These are phyloP conservation scores for Phanerotoma sp. DNA, from an alignment of 2,888 invertebrate genomes.

Conservation along the genomic window DNA sequence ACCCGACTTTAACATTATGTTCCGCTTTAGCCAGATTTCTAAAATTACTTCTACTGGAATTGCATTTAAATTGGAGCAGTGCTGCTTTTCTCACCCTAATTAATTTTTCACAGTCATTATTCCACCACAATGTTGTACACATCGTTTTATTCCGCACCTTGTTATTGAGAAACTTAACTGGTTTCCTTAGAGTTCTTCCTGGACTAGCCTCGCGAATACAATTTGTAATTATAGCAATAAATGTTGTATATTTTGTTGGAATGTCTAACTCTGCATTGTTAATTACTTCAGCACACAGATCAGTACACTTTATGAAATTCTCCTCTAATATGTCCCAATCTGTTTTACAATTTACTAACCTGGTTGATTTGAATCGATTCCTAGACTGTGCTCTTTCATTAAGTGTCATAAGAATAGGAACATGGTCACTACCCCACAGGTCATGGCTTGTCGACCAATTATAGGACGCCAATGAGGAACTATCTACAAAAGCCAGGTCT, in stretches of 20 bases:
- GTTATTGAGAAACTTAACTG: neutral
- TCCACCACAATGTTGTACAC: constrained; percentile 23
- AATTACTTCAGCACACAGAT: neutral
- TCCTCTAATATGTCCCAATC: constrained; percentile 7
- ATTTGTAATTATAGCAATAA: neutral
- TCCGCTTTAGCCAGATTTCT: neutral
- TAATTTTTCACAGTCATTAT: constrained; percentile 13
- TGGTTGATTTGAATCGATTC: neutral
- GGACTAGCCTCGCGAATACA: constrained; percentile 4
- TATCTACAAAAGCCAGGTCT: constrained; percentile 7
- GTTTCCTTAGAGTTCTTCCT: neutral
- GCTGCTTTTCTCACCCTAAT: constrained; percentile 7
- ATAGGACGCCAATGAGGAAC: neutral
- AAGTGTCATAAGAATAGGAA: constrained; percentile 6
- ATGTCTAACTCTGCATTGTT: neutral
- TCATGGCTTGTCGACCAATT: constrained; percentile 3
- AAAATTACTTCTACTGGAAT: neutral
- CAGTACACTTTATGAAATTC: neutral
- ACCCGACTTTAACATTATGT: neutral
- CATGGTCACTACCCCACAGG: constrained; percentile 18
- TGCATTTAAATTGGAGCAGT: constrained; percentile 10
- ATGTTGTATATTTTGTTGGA: constrained; percentile 5
- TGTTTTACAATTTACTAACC: constrained; percentile 6
- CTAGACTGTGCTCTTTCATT: neutral
- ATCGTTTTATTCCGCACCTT: too few species aligned